These are phyloP conservation scores for Lepilemur ruficaudatus DNA, from an alignment of 2,797 vertebrate species.

Conservation along the genomic window DNA sequence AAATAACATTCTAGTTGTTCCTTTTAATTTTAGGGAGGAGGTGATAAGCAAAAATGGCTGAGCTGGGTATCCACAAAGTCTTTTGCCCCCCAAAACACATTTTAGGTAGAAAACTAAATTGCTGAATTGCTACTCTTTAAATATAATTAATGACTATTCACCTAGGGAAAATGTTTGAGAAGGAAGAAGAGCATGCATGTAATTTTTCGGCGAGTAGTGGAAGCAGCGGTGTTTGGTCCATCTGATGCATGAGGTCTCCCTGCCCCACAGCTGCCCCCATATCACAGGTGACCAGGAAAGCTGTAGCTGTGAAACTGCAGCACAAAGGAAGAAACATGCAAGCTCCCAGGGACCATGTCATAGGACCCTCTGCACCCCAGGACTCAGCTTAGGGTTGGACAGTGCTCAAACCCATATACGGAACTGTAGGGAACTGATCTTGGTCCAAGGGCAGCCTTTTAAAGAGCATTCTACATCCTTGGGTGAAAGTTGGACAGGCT, in stretches of 20 bases:
- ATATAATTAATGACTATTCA: background rate
- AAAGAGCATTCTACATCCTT: background rate
- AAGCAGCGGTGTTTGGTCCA: background rate
- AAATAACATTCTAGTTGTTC: background rate
- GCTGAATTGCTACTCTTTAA: background rate
- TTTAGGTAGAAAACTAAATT: conserved; percentile 17
- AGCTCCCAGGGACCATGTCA: background rate
- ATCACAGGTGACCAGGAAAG: background rate
- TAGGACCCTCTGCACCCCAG: background rate
- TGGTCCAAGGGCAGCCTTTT: background rate
- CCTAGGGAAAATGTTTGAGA: background rate
- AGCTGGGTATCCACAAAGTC: background rate
- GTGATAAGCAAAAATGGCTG: background rate
- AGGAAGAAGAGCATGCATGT: background rate
- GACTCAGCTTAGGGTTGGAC: background rate
- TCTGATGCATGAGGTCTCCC: background rate
- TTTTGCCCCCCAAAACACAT: background rate
- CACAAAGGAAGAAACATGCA: background rate
- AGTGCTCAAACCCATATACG: background rate
- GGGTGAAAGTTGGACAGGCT: background rate
- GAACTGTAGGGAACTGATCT: background rate
- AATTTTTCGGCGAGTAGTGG: background rate
- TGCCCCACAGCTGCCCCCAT: background rate
- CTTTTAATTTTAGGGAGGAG: background rate
- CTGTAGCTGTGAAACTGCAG: background rate